Percentiles rank a stretch among this genome's conserved stretches.
Conservation (phyloP, 2,797 vertebrate species). For the Onychomys arenicola region DNA sequence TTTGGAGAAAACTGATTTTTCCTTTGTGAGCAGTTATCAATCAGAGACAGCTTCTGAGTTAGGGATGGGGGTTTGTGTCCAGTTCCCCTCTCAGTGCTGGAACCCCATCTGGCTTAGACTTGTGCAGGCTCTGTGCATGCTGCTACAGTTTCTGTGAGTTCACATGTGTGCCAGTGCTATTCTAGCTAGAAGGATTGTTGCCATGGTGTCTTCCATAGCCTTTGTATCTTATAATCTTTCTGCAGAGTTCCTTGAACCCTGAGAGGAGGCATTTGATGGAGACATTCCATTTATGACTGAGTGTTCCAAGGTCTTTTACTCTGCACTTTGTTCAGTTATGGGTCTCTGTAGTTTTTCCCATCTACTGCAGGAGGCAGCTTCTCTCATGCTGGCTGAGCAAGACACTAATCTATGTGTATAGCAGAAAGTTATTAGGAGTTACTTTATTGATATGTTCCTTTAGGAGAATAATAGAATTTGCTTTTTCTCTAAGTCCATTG, state of each 20-base stretch:
- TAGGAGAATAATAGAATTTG: background rate
- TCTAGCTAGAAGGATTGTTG: background rate
- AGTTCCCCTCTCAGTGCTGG: background rate
- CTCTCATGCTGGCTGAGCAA: background rate
- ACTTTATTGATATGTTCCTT: background rate
- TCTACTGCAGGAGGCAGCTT: background rate
- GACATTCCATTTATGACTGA: background rate
- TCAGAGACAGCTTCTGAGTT: background rate
- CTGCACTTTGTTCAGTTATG: background rate
- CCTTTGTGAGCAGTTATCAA: background rate
- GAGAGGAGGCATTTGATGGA: background rate
- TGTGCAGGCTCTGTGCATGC: too few relatives aligned
- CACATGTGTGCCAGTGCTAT: background rate
- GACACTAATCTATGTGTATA: background rate
- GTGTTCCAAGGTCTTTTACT: background rate
- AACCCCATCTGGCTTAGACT: background rate
- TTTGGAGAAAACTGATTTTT: background rate
- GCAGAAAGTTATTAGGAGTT: background rate
- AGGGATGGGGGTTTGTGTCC: background rate
- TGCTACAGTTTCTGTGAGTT: background rate
- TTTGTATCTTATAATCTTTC: background rate
- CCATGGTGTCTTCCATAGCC: background rate
- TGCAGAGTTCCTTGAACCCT: background rate
- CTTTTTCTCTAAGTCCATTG: background rate
- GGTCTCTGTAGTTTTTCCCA: background rate